Base-by-base conservation (phyloP, 2,113 vertebrate species). In the Nothoprocta pentlandii region DNA sequence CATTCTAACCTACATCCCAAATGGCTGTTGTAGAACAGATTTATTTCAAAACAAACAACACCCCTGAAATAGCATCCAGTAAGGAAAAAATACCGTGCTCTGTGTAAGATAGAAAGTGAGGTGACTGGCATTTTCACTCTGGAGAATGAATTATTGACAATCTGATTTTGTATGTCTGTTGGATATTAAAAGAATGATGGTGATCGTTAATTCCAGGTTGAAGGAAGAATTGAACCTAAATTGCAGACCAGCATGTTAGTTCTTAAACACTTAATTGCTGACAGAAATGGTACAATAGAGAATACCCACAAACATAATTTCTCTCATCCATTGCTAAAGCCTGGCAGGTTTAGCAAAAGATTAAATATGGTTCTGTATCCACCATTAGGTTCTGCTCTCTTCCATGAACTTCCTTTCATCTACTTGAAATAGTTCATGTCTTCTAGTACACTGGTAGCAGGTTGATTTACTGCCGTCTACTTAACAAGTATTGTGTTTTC, bases 171-270 rank as follows among this genome's bases (percentile, higher is more conserved):
- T 58, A 4, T 79, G 34, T 79, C 21, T 66, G 12, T 34, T 85
- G 19, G 25, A 22, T n/a, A 8, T 61, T 6, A 46, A 76, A 66
- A n/a, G 49, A 82, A 22, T 79, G 30, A 15, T 12, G 13, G 17
- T 61, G 10, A 36, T 77, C 5, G 16, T 39, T 17, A 21, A 25
- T 76, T 19, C 75, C 19, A 58, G 17, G 54, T 44, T 76, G 3
- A 88, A 64, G 12, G 16, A 66, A 84, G 80, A 89, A 2, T 9
- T 36, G 8, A 80, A 32, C 41, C 28, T 47, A 20, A 67, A 53
- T 16, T 67, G 17, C 34, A 26, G 46, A 3, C 13, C 6, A 1
- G n/a, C 59, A 71, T 6, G 5, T 17, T 95, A 17, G 2, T 0
- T 17, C 54, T 83, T 62, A 5, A 12, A 30, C 41, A 23, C 15